Percentiles rank a stretch among this genome's conserved stretches.
Evolutionary conservation across 1,140 invertebrate genomes (phyloP).

Genomic region (Fopius arisanus): DNA sequence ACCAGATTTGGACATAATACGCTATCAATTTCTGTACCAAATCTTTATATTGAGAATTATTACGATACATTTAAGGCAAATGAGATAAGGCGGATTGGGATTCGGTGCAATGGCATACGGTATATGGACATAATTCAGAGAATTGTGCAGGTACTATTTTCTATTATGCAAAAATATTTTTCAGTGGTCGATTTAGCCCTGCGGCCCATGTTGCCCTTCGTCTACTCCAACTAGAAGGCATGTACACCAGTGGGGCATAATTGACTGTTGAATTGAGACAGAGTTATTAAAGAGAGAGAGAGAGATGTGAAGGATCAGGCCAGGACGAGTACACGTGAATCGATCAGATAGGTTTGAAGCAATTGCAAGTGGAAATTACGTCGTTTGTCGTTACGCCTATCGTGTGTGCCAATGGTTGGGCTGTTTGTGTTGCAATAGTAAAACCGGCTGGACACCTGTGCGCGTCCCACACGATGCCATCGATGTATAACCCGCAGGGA

Average conservation of each 20-base stretch:
- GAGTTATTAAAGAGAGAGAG: not conserved
- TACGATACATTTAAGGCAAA: too few species aligned
- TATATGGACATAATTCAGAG: too few species aligned
- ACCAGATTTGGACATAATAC: too few species aligned
- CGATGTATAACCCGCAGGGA: not conserved
- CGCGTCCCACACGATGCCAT: constrained; percentile 49
- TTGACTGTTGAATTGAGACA: not conserved
- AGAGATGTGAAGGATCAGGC: not conserved
- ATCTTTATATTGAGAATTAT: too few species aligned
- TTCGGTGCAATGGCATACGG: too few species aligned
- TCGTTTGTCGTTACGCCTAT: constrained; percentile 30
- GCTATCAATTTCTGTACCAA: too few species aligned
- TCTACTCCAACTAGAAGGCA: not conserved
- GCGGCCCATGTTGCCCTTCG: too few species aligned
- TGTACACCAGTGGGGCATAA: not conserved
- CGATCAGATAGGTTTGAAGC: constrained; percentile 1
- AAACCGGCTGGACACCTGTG: constrained; percentile 53
- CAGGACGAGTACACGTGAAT: constrained; percentile 1
- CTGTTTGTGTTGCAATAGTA: constrained; percentile 31
- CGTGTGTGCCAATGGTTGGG: not conserved
- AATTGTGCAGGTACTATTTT: too few species aligned
- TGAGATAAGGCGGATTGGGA: too few species aligned
- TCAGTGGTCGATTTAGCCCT: too few species aligned
- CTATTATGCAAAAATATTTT: too few species aligned
- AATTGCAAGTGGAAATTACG: constrained; percentile 1